These are phyloP conservation scores for Trochalopteron elliotii DNA, from an alignment of 2,113 vertebrate species.

Conservation along the genomic window DNA sequence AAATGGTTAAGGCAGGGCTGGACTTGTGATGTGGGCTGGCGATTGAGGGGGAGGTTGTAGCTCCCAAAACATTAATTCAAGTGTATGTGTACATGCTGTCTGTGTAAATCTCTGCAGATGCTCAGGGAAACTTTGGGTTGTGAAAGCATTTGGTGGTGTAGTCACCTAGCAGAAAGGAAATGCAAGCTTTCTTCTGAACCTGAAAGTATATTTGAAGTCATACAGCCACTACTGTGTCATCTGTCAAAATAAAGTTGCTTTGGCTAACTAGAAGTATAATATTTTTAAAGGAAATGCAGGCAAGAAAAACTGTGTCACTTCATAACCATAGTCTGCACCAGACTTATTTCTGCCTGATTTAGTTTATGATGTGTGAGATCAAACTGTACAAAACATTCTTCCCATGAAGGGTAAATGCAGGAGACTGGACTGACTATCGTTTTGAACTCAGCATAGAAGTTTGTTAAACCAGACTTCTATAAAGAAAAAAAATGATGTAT, in stretches of 20 bases:
- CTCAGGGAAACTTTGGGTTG: not conserved
- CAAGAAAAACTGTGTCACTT: not conserved
- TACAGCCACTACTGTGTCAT: not conserved
- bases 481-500: not conserved
- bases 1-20: not conserved
- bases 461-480: not conserved
- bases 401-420: rapidly evolving
- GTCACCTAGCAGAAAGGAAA: not conserved
- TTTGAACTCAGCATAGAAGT: not conserved
- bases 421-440: not conserved
- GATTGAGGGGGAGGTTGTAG: not conserved
- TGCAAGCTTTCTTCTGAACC: not conserved
- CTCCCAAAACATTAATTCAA: not conserved
- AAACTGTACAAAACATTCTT: not conserved
- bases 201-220: not conserved
- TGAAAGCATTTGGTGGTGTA: not conserved
- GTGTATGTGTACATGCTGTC: not conserved
- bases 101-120: not conserved
- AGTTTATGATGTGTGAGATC: not conserved
- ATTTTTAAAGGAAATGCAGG: not conserved
- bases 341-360: not conserved
- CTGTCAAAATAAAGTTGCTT: not conserved
- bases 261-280: not conserved
- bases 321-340: not conserved
- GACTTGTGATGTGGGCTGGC: not conserved